Evolutionary conservation across 2,113 vertebrate species (phyloP), one percentile per base, ranked within the genome.

Genomic region (Sceloporus tristichus): DNA sequence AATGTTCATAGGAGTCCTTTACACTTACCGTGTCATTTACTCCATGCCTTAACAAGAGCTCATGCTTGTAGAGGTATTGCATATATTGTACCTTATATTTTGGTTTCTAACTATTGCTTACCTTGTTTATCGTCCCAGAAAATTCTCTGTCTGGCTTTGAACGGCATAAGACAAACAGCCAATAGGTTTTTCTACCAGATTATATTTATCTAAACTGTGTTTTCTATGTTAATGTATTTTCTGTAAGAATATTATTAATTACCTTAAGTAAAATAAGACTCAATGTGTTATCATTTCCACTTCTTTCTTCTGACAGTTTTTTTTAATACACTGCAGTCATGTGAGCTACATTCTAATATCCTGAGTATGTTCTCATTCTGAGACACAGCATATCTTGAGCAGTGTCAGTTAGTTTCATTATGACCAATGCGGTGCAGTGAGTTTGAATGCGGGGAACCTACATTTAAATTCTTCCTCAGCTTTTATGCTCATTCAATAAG

Each of bases 231-330:
- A 80, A 81, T 40, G 4, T 16, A 38, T 16, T 89, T 85, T 85
- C n/a, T 53, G 14, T 85, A 38, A 71, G 29, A n/a, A 48, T 40
- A 34, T 85, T 54, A 80, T 68, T 89, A 85, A 89, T 75, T 81
- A 66, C 38, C 27, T 3, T 53, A 75, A 66, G 25, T 89, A 85
- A 66, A 89, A 73, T 5, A 81, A 79, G 38, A 38, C 6, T 48
- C 8, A 18, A 6, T 38, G 21, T 48, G 79, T n/a, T 85, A 71
- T 34, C n/a, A 74, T 80, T 54, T 18, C 82, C 53, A 62, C 78
- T n/a, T 68, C 56, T 38, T 84, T 53, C 48, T 34, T 19, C 53
- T 88, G 38, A 11, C 3, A 74, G 14, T 53, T 9, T 59, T 79
- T 75, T 14, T 70, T 56, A 54, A 38, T 85, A 53, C 11, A 38